These are phyloP conservation scores for Doryteuthis pealeii DNA, from an alignment of 1,140 invertebrate genomes.

Conservation along the genomic window DNA sequence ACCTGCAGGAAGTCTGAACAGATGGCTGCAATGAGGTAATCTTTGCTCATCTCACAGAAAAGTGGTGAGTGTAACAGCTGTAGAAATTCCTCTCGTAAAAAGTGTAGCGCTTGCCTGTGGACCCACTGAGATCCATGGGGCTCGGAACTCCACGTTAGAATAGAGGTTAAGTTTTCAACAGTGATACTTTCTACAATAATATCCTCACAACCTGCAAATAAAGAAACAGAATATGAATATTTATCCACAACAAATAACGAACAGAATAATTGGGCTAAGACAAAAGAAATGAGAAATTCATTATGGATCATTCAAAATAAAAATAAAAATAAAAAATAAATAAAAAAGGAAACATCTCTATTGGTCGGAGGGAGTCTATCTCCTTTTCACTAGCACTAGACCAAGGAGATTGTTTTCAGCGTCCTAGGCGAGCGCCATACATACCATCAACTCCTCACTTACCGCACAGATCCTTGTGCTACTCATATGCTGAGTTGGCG, in stretches of 20 bases:
- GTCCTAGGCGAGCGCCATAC: too few relatives aligned
- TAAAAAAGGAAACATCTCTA: too few relatives aligned
- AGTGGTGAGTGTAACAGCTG: conserved; percentile 73
- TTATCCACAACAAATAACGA: background rate
- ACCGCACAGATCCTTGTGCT: too few relatives aligned
- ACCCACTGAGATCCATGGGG: conserved; percentile 91
- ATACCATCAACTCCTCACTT: too few relatives aligned
- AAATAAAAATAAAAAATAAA: too few relatives aligned
- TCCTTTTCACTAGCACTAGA: too few relatives aligned
- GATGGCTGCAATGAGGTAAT: conserved; percentile 77
- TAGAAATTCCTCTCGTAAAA: conserved; percentile 82
- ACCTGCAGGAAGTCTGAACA: conserved; percentile 85
- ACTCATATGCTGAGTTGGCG: too few relatives aligned
- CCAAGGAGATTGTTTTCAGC: too few relatives aligned
- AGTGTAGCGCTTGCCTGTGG: conserved; percentile 80
- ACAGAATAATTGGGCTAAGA: too few relatives aligned
- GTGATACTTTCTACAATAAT: conserved; percentile 84
- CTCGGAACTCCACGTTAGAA: conserved; percentile 77
- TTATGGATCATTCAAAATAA: too few relatives aligned
- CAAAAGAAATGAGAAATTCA: too few relatives aligned
- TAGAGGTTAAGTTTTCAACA: conserved; percentile 72
- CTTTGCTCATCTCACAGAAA: conserved; percentile 78
- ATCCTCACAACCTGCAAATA: conserved; percentile 77
- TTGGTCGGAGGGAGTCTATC: too few relatives aligned
- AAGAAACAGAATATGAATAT: background rate